phyloP scores from a whole-genome alignment of 2,113 vertebrate species.

The Orientallactaga bullata region DNA sequence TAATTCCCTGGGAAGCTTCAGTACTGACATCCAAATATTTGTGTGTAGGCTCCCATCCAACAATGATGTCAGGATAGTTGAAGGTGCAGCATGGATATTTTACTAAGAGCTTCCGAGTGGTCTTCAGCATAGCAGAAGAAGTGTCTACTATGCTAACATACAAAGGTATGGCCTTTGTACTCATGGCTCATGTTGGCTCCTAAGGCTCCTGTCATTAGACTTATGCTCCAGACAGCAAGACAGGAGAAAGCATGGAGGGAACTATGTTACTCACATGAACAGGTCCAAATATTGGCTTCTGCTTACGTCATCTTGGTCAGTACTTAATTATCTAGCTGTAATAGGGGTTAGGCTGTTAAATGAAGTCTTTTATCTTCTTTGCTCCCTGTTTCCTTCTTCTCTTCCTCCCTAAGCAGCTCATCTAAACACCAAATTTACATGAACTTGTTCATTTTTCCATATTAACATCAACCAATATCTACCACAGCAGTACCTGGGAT shows the following conservation, averaged over 20 bases:
- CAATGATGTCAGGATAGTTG: conserved; percentile 10
- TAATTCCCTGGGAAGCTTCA: background rate
- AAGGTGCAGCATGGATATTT: background rate
- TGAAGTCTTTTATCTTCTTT: background rate
- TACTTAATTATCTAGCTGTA: background rate
- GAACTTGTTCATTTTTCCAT: background rate
- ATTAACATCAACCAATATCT: background rate
- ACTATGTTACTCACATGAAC: background rate
- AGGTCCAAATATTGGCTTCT: background rate
- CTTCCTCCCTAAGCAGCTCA: background rate
- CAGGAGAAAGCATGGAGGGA: background rate
- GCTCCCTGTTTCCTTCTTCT: background rate
- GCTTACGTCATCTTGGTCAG: background rate
- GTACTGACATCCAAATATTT: background rate
- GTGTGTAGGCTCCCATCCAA: background rate
- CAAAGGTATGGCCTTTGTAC: background rate
- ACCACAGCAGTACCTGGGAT: background rate
- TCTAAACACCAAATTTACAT: conserved; percentile 18
- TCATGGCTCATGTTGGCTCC: background rate
- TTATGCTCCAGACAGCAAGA: background rate
- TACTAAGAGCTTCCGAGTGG: background rate
- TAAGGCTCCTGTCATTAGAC: background rate
- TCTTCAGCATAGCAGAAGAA: no score
- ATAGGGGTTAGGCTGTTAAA: background rate
- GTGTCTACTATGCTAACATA: background rate